Evolutionary conservation across 2,888 invertebrate genomes (phyloP), one percentile per base, ranked within the genome.

Genomic region (Eumacrocentrus americanus): DNA sequence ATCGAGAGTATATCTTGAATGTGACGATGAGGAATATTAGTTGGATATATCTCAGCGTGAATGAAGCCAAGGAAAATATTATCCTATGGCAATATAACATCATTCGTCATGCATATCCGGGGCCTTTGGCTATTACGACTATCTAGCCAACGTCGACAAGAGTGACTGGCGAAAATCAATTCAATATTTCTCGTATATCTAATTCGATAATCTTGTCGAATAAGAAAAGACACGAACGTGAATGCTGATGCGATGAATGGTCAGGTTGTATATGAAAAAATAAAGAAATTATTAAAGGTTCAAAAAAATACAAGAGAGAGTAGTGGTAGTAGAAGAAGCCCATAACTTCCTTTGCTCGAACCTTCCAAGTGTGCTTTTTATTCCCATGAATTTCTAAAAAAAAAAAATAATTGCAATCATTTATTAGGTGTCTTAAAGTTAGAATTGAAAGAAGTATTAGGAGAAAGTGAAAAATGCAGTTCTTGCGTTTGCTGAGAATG

Each of bases 341-440:
- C 67, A 65, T 68, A 67, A 74, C 74, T 79, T 79, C 79, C 79
- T n/a, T n/a, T n/a, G n/a, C n/a, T n/a, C n/a, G n/a, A n/a, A n/a
- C n/a, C n/a, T n/a, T n/a, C n/a, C n/a, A n/a, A n/a, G n/a, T n/a
- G n/a, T n/a, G n/a, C n/a, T n/a, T n/a, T n/a, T n/a, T n/a, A n/a
- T n/a, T n/a, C n/a, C n/a, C n/a, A n/a, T n/a, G n/a, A n/a, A n/a
- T n/a, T n/a, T n/a, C n/a, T n/a, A n/a, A n/a, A n/a, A n/a, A n/a
- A n/a, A n/a, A n/a, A n/a, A n/a, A n/a, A n/a, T n/a, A n/a, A n/a
- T n/a, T n/a, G n/a, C n/a, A n/a, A n/a, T n/a, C n/a, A n/a, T n/a
- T n/a, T n/a, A n/a, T n/a, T n/a, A n/a, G n/a, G n/a, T n/a, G n/a
- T n/a, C n/a, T n/a, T n/a, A n/a, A n/a, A n/a, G n/a, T n/a, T n/a